These are phyloP conservation scores for Clostera curtula DNA, from an alignment of 2,888 invertebrate genomes.

Conservation along the genomic window DNA sequence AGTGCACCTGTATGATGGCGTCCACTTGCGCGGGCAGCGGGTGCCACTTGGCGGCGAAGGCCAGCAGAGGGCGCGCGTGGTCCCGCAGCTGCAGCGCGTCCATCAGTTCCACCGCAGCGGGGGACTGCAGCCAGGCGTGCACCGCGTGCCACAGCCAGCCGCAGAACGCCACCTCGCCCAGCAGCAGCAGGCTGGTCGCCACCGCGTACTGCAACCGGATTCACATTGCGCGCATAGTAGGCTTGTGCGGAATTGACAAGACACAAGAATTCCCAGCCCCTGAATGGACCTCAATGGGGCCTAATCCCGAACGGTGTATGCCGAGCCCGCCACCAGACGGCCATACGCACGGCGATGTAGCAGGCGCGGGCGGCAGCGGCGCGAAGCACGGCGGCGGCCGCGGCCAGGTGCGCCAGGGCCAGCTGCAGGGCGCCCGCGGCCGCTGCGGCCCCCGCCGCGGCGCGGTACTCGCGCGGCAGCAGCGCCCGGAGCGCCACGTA, in stretches of 20 bases:
- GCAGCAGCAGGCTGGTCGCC: constrained; percentile 20
- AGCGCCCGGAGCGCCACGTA: constrained; percentile 42
- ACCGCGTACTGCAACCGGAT: constrained; percentile 28
- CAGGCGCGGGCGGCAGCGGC: constrained; percentile 7
- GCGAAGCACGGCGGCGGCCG: constrained; percentile 19
- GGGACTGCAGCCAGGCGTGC: constrained; percentile 25
- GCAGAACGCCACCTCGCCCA: constrained; percentile 21
- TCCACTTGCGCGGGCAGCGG: constrained; percentile 31
- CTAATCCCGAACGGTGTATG: no score
- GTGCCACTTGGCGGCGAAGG: constrained; percentile 29
- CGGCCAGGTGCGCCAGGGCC: constrained; percentile 34
- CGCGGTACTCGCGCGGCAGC: constrained; percentile 38
- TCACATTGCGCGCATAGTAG: neutral
- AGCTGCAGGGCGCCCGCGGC: constrained; percentile 28
- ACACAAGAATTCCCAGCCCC: no score
- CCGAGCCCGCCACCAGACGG: neutral
- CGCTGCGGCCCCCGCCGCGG: constrained; percentile 20
- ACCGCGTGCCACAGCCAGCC: constrained; percentile 29
- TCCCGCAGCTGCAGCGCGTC: constrained; percentile 30
- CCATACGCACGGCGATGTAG: constrained; percentile 5
- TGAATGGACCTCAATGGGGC: no score
- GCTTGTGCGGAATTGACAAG: no score
- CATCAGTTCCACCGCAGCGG: constrained; percentile 22
- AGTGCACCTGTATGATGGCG: constrained; percentile 30
- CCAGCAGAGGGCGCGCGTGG: constrained; percentile 31